A percentile compares a stretch with the other conserved stretches of the same genome.
Evolutionary conservation across 2,113 vertebrate species (phyloP).

Genomic region (Brachyhypopomus occidentalis): DNA sequence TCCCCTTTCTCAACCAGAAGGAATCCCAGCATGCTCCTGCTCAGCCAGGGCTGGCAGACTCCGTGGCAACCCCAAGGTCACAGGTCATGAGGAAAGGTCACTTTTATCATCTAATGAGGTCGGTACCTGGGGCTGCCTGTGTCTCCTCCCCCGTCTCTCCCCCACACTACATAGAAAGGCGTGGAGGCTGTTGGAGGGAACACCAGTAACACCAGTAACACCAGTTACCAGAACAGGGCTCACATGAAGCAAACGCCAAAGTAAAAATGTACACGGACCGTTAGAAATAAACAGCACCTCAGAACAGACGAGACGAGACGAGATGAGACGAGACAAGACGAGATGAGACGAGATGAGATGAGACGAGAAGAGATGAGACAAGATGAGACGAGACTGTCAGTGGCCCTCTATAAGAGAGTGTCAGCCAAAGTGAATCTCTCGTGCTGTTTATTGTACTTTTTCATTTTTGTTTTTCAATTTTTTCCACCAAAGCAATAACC

Average conservation of each 20-base stretch:
- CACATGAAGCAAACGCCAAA: conserved; percentile 64
- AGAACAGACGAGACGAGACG: conserved; percentile 65
- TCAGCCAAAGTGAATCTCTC: background rate
- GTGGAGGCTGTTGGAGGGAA: conserved; percentile 58
- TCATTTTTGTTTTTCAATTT: too few species aligned
- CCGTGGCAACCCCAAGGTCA: conserved; percentile 75
- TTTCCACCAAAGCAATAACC: too few species aligned
- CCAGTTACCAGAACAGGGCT: conserved; percentile 52
- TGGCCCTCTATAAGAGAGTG: background rate
- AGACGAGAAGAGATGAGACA: conserved; percentile 65
- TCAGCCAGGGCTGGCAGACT: conserved; percentile 67
- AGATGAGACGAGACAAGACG: conserved; percentile 58
- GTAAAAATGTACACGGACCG: conserved; percentile 59
- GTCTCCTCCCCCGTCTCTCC: conserved; percentile 23
- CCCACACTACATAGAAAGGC: conserved; percentile 17
- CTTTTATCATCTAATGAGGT: conserved; percentile 80
- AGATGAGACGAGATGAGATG: conserved; percentile 64
- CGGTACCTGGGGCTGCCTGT: conserved; percentile 69
- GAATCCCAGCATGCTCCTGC: conserved; percentile 68
- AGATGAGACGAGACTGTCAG: conserved; percentile 56
- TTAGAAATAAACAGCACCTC: conserved; percentile 67
- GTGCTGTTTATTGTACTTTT: background rate
- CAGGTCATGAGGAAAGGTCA: conserved; percentile 72
- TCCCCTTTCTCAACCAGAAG: conserved; percentile 57
- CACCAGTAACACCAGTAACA: conserved; percentile 68